Evolutionary conservation across 2,113 vertebrate genomes (phyloP), one percentile per base, ranked within the genome.

Genomic region (Euleptes europaea): DNA sequence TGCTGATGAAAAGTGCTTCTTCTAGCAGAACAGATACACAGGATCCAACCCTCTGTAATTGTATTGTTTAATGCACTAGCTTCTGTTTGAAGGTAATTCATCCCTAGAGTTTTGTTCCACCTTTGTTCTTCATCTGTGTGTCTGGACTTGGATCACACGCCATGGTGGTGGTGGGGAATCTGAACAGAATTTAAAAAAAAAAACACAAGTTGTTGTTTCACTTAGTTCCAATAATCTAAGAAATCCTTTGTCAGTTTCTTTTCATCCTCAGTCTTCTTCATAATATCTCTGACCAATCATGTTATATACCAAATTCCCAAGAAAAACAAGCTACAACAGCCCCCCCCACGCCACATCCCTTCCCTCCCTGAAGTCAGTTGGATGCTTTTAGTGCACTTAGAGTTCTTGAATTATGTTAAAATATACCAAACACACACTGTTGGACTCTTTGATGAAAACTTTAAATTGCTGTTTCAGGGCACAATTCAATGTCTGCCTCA

Each of bases 341-440:
- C 54, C 49, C 86, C 44, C 51, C 44, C 70, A 1, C 77, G 65
- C 85, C 44, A 85, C 83, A 87, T 3, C n/a, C 65, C 67, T 85
- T 73, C 76, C 26, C 51, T 33, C 91, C 89, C 88, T 89, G 83
- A 86, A 95, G 94, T 51, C 93, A 93, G 89, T 5, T 73, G 17
- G 70, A 63, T 86, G 92, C 92, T 93, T 94, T 94, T 94, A 94
- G 90, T 73, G 87, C 90, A 93, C 91, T 94, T 89, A 92, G 74
- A 81, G 84, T 87, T 89, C 87, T 72, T 76, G 35, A 91, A 94
- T 95, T 94, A 94, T 95, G 92, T 91, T 96, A 96, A 96, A 94
- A 94, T 92, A 95, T 86, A 94, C 89, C 89, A 96, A 95, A 93
- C 86, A 87, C 80, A 92, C 31, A 85, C 88, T 82, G 84, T 84